phyloP scores from a whole-genome alignment of 2,888 invertebrate species.

The Heterodera filipjevi region DNA sequence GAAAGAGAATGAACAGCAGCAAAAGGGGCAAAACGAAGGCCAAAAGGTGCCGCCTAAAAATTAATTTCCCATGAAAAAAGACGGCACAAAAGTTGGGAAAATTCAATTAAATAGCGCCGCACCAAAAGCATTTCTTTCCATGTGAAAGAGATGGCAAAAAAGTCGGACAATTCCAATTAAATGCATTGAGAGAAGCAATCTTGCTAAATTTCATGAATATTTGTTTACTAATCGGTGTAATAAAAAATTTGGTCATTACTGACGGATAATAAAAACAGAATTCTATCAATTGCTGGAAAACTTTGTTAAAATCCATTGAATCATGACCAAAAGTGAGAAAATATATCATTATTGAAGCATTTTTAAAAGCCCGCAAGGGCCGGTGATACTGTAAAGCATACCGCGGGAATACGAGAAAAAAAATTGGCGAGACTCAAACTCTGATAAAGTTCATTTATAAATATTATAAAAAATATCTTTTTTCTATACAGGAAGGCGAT shows the following conservation, averaged over 20 bases:
- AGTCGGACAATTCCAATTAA: not conserved
- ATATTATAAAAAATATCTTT: not conserved
- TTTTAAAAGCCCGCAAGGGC: too few relatives aligned
- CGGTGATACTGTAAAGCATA: too few relatives aligned
- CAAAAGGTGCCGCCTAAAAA: not conserved
- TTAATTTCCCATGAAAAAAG: not conserved
- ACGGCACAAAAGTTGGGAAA: not conserved
- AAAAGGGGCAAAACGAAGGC: not conserved
- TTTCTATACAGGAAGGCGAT: conserved; percentile 68
- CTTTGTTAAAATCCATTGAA: too few relatives aligned
- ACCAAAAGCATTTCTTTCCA: too few relatives aligned
- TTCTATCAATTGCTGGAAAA: too few relatives aligned
- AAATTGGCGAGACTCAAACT: not conserved
- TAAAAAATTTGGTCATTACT: too few relatives aligned
- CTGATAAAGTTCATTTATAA: not conserved
- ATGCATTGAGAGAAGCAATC: too few relatives aligned
- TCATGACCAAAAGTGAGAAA: too few relatives aligned
- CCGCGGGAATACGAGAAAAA: not conserved
- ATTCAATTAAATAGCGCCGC: not conserved
- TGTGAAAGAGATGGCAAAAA: not conserved
- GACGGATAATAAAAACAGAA: too few relatives aligned
- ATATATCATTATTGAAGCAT: too few relatives aligned
- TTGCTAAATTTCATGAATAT: too few relatives aligned
- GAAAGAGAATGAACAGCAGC: not conserved
- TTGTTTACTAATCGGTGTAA: too few relatives aligned